Base-by-base conservation (phyloP, 2,113 vertebrate genomes). In the Epinephelus lanceolatus region DNA sequence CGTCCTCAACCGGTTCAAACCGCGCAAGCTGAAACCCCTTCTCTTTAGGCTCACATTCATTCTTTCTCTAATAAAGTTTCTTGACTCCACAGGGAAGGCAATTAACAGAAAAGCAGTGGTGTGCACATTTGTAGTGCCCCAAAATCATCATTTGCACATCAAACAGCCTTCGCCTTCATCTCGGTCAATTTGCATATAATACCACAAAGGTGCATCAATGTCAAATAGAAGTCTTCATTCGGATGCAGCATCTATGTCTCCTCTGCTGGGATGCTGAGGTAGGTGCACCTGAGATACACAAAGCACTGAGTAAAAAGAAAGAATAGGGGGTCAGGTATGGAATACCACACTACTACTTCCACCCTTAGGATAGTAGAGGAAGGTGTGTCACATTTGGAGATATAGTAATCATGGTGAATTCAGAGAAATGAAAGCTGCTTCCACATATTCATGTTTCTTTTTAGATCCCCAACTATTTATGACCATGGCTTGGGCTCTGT, bases 71-170 rank as follows among this genome's bases (percentile, higher is more conserved):
- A 92, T 92, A 89, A 92, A 90, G 77, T 89, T 90, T 79, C 66
- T 89, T 79, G 80, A 89, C 82, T 93, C 91, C 82, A 53, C 65
- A 75, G 86, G 86, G 92, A 91, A 92, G 84, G 85, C 90, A 94
- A 94, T 95, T 94, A 94, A 91, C 89, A 88, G 88, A 86, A 90
- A 87, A 81, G 82, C 84, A 91, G 75, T 69, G 86, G 91, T 88
- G 85, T 84, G 70, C 80, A 89, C 83, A 93, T 87, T 81, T 80
- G 74, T 71, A 71, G 79, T 93, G 88, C 85, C 89, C 88, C 83
- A 85, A 93, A 94, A 92, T 93, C 87, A 83, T 88, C 63, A 93
- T 94, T 93, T 92, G 87, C 92, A 94, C 90, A 94, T 94, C 93
- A 95, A 94, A 94, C 87, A 68, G 66, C 72, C 77, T 78, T 65